A percentile compares a stretch with the other conserved stretches of the same genome.
phyloP scores from a whole-genome alignment of 2,888 invertebrate genomes.

The Loripinus fragilis region DNA sequence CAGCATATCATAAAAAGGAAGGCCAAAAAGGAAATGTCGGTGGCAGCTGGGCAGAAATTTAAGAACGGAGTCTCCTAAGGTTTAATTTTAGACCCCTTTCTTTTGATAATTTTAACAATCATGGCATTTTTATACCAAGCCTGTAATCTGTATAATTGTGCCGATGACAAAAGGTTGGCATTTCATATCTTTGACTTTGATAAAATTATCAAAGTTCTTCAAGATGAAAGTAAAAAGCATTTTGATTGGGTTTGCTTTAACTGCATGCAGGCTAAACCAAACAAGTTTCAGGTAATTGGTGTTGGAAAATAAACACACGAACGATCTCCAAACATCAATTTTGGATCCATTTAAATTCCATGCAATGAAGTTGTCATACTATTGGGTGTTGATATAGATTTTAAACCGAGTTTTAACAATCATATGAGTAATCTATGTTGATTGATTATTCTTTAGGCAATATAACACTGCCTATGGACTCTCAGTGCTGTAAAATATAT shows the following conservation, averaged over 20 bases:
- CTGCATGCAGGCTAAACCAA: conserved; percentile 37
- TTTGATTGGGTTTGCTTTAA: conserved; percentile 39
- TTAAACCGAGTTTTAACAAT: no score
- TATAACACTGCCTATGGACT: no score
- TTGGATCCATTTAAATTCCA: no score
- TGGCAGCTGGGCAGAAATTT: conserved; percentile 15
- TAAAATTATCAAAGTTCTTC: conserved; percentile 13
- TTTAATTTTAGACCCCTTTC: conserved; percentile 32
- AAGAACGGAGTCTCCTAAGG: conserved; percentile 41
- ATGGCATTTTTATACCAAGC: conserved; percentile 31
- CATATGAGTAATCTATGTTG: no score
- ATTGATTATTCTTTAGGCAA: no score
- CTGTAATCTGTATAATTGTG: conserved; percentile 31
- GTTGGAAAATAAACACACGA: no score
- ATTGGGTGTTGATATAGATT: no score
- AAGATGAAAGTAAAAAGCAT: conserved; percentile 26
- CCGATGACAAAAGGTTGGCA: conserved; percentile 40
- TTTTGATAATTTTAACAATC: conserved; percentile 36
- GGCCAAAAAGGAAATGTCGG: conserved; percentile 2
- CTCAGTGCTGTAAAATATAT: no score
- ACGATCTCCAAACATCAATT: no score
- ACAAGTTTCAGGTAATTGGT: conserved; percentile 44
- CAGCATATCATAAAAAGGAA: neutral
- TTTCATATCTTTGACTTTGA: conserved; percentile 17
- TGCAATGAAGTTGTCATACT: no score